Base-by-base conservation (phyloP, 37 sponge, comb jelly and placozoan species). In the Crambe crambe region DNA sequence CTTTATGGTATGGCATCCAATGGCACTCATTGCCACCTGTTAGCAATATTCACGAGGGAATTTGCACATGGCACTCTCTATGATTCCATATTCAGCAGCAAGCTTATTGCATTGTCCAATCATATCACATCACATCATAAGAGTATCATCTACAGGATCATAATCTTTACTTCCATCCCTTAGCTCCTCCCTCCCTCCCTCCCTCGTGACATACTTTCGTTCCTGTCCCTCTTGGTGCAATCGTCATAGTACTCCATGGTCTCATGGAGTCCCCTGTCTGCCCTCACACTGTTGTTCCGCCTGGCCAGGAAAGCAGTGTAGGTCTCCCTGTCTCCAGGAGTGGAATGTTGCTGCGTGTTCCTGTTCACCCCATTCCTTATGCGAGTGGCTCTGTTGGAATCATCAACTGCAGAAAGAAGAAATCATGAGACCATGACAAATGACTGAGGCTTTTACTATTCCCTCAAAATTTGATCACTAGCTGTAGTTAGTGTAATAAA, bases 261-360 rank as follows among this genome's bases (percentile, higher is more conserved):
- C 87, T 98, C 99, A 57, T 98, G 99, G 1, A 98, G 87, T 0
- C 94, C 99, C 30, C 93, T 42, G n/a, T 70, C 43, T 20, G 40
- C 32, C 10, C 74, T 30, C 9, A 89, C 95, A 26, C 70, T 75
- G 56, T 72, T 58, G 8, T 42, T 61, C 62, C 74, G 67, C 27
- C 93, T 84, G 44, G 26, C 78, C 74, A 56, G 30, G 25, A 74
- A 38, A 6, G 74, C 32, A 17, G 73, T 44, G 3, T 54, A 62
- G 23, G 67, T 68, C 67, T 79, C 80, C 6, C 76, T 40, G 31
- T 58, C 60, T 3, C 70, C 59, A 0, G 83, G 84, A 3, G 36
- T 29, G 10, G 73, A 38, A 56, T 86, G 81, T 47, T 81, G 68
- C 81, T 95, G 96, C 20, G 96, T 98, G 61, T 56, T 31, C 10